These are phyloP conservation scores for Drosophila repletoides DNA, from an alignment of 1,140 invertebrate species.

Conservation along the genomic window DNA sequence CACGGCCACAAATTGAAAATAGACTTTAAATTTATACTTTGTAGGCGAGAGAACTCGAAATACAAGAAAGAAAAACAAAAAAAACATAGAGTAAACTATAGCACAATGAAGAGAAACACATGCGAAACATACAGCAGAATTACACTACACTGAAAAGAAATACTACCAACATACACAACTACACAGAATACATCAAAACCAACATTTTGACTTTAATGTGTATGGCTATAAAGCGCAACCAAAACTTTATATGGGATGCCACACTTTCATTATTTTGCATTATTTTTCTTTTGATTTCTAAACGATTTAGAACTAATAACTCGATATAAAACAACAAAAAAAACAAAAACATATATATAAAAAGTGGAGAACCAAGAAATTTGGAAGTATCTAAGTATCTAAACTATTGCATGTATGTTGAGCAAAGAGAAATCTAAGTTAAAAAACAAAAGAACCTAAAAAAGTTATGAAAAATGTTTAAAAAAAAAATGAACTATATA, in stretches of 20 bases:
- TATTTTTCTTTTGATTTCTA: slow-evolving; percentile 10
- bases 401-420: slow-evolving; percentile 53
- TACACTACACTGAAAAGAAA: slow-evolving; percentile 5
- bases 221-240: slow-evolving; percentile 16
- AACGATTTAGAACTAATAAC: slow-evolving; percentile 7
- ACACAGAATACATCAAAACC: too few relatives aligned
- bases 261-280: slow-evolving; percentile 27
- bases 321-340: neutral
- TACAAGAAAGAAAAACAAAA: neutral
- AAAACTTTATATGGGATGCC: slow-evolving; percentile 1
- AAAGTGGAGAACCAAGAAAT: slow-evolving; percentile 6
- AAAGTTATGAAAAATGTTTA: slow-evolving; percentile 36
- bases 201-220: slow-evolving; percentile 23
- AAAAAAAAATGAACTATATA: slow-evolving; percentile 30
- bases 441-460: slow-evolving; percentile 17
- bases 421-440: slow-evolving; percentile 31
- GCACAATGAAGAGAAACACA: slow-evolving; percentile 1
- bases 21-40: slow-evolving; percentile 48
- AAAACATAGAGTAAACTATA: slow-evolving; percentile 3
- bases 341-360: neutral
- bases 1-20: slow-evolving; percentile 30
- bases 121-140: neutral
- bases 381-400: slow-evolving; percentile 20
- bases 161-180: slow-evolving; percentile 1
- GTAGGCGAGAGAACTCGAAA: slow-evolving; percentile 28